Conservation (phyloP, 2,888 invertebrate genomes). For the Argynnis bischoffii region DNA sequence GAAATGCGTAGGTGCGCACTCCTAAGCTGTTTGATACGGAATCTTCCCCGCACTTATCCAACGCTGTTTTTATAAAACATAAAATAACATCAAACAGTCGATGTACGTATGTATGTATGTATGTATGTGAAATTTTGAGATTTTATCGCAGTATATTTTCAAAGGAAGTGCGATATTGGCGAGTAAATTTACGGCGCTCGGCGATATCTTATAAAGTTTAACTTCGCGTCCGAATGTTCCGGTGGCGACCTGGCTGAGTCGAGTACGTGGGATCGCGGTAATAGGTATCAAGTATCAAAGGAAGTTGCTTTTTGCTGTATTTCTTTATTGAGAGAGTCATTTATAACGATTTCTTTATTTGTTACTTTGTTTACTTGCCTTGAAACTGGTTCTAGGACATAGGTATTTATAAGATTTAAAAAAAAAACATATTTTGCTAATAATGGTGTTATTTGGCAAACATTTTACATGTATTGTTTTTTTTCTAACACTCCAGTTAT, state of each 20-base stretch:
- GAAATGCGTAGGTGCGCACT: too few relatives aligned
- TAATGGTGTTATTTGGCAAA: too few relatives aligned
- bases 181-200: constrained; percentile 4
- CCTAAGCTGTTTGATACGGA: too few relatives aligned
- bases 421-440: too few relatives aligned
- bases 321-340: constrained; percentile 6
- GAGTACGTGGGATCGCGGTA: constrained; percentile 12
- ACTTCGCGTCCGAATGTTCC: constrained; percentile 14
- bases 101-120: too few relatives aligned
- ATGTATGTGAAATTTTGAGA: not conserved
- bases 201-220: constrained; percentile 15
- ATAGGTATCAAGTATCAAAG: constrained; percentile 16
- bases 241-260: constrained; percentile 5
- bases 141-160: constrained; percentile 14
- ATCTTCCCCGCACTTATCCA: too few relatives aligned
- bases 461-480: not conserved
- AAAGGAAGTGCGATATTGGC: constrained; percentile 4
- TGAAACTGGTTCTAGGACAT: not conserved
- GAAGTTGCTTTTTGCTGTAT: constrained; percentile 19
- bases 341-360: constrained; percentile 5
- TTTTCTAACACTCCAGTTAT: constrained; percentile 3
- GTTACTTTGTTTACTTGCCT: too few relatives aligned
- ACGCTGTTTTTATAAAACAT: too few relatives aligned
- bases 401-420: not conserved
- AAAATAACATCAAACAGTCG: too few relatives aligned